Evolutionary conservation across 2,113 vertebrate genomes (phyloP), one percentile per base, ranked within the genome.

Genomic region (Chrysemys picta): DNA sequence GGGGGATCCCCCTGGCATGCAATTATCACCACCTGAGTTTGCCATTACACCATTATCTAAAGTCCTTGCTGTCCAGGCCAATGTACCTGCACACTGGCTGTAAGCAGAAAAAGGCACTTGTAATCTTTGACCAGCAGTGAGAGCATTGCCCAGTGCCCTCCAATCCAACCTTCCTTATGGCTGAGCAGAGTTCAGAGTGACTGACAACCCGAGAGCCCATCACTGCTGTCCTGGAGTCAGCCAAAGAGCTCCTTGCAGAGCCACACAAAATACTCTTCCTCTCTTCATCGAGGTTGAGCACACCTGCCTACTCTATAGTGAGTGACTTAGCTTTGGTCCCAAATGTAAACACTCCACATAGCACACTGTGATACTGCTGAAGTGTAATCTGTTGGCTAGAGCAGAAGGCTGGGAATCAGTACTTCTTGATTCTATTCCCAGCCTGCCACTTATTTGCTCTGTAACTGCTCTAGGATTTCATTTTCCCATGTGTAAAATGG

Each of bases 11-110:
- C 17, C 27, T 25, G 84, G 11, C 57, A 47, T 76, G 54, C 25
- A 35, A 35, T 21, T 87, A 5, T 80, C 38, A 9, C 17, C 75
- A 49, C 1, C 76, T 47, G 78, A 59, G 38, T 38, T 35, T 3
- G 21, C 2, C 0, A 2, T 29, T 83, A 8, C 0, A 10, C 27
- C n/a, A 21, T n/a, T 2, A 5, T 2, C 59, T 0, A 0, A 42
- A 1, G 2, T 16, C 59, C 22, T 49, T 31, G 38, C 82, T 84
- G 29, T 25, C 29, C 76, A 52, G 85, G 57, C n/a, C 57, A 12
- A 54, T 1, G 22, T 0, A 0, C 57, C 78, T 54, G 54, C 49
- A 85, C 31, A 38, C 0, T 0, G 31, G 29, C 80, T 86, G 38
- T 2, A 10, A 80, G 69, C 42, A 50, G 31, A 38, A 49, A 35